Base-by-base conservation (phyloP, 2,888 invertebrate species). In the Thysanoteuthis rhombus region DNA sequence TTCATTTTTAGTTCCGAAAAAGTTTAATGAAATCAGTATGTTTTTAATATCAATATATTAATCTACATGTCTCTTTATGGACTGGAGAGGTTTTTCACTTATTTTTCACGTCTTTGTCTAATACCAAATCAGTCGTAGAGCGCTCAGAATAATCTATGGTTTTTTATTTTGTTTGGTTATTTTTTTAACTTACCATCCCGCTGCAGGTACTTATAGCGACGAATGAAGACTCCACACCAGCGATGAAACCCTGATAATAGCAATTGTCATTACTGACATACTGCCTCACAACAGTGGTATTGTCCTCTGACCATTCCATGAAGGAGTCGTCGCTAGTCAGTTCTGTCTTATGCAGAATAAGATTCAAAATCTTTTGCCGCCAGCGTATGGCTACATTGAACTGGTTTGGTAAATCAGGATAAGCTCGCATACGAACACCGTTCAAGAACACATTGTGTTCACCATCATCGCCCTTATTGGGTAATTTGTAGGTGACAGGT, bases 361-460 rank as follows among this genome's bases (percentile, higher is more conserved):
- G 92, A n/a, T 45, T n/a, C n/a, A n/a, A 45, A 40, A 40, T 10
- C 6, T 40, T 45, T 36, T 45, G 32, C 19, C 42, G 42, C 92
- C 92, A 92, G 39, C 92, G 92, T 10, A 92, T 45, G 92, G 92
- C 92, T n/a, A 92, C 92, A 92, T 92, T 92, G 40, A 92, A 92
- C n/a, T 42, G 92, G 25, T 92, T n/a, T 40, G 92, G 92, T 36
- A 92, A 42, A 40, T 92, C 45, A n/a, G 39, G 42, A n/a, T 28
- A n/a, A 10, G 36, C 92, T 42, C 22, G 42, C n/a, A 32, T 40
- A 4, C 42, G 92, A 38, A 42, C 40, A 45, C 92, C 92, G 38
- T 92, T 38, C 45, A 92, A 40, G 39, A n/a, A 45, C 5, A 92
- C 92, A 12, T 40, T 40, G 42, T 45, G 40, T 28, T 40, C 92